phyloP scores from a whole-genome alignment of 2,113 vertebrate genomes.

The Eleginops maclovinus region DNA sequence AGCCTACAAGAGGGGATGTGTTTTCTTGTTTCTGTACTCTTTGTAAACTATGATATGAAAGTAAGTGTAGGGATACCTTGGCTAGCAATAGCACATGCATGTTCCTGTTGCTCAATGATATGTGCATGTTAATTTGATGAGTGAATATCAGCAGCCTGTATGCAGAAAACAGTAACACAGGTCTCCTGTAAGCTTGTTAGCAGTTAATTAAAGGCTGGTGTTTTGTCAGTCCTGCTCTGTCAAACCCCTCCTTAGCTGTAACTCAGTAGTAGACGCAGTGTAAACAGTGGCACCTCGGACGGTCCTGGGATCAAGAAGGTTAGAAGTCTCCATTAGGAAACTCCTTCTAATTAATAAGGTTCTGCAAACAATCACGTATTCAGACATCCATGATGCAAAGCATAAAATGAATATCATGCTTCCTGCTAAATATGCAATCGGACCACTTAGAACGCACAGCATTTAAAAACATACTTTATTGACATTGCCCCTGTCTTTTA shows the following conservation, averaged over 20 bases:
- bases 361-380: not conserved
- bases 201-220: conserved; percentile 28
- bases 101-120: not conserved
- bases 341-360: not conserved
- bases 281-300: not conserved
- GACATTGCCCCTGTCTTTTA: conserved; percentile 1
- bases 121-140: not conserved
- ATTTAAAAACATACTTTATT: conserved; percentile 61
- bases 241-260: conserved; percentile 29
- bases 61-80: not conserved
- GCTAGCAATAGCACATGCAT: not conserved
- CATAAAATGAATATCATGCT: not conserved
- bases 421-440: not conserved
- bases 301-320: not conserved
- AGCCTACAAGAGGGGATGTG: not conserved
- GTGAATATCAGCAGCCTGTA: not conserved
- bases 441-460: not conserved
- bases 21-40: not conserved
- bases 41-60: not conserved
- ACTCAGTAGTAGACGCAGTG: not conserved
- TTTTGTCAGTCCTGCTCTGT: conserved; percentile 10
- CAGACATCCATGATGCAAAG: not conserved
- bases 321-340: not conserved
- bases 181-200: conserved; percentile 36
- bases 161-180: not conserved